Percentiles rank a stretch among this genome's conserved stretches.
These are phyloP conservation scores for Smittia sp. DNA, from an alignment of 2,888 invertebrate genomes.

Conservation along the genomic window DNA sequence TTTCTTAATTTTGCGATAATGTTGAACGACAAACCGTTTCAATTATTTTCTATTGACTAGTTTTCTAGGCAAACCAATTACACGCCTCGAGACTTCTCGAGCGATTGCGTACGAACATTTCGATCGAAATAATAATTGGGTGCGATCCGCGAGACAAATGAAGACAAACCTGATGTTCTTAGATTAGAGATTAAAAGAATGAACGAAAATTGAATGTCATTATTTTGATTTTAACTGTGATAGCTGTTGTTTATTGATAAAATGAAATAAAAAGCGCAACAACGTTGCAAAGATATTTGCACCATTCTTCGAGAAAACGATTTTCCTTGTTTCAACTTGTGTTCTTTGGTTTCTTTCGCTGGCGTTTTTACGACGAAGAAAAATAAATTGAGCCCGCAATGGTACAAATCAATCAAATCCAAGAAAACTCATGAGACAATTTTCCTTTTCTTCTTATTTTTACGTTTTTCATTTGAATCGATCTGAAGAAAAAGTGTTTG, in stretches of 20 bases:
- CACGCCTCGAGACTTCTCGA: neutral
- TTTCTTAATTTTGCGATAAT: conserved; percentile 7
- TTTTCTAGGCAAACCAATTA: conserved; percentile 10
- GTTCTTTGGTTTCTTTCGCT: neutral
- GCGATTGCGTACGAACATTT: neutral
- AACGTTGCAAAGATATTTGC: conserved; percentile 13
- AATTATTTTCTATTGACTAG: conserved; percentile 13
- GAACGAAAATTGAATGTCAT: conserved; percentile 14
- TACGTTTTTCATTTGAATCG: no score
- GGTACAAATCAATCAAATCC: conserved; percentile 12
- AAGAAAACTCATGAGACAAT: neutral
- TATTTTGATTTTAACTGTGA: conserved; percentile 41
- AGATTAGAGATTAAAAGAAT: conserved; percentile 20
- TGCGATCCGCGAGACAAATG: neutral
- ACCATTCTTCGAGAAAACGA: neutral
- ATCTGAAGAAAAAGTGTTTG: neutral
- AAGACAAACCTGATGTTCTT: neutral
- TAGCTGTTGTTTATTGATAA: conserved; percentile 41
- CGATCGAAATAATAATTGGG: neutral
- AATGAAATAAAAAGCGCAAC: conserved; percentile 27
- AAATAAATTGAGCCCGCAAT: conserved; percentile 15
- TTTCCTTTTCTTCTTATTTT: neutral
- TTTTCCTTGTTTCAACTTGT: neutral
- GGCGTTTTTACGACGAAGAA: neutral
- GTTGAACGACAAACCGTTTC: neutral